phyloP scores from a whole-genome alignment of 2,888 invertebrate genomes.

The Pyrocoelia pectoralis region DNA sequence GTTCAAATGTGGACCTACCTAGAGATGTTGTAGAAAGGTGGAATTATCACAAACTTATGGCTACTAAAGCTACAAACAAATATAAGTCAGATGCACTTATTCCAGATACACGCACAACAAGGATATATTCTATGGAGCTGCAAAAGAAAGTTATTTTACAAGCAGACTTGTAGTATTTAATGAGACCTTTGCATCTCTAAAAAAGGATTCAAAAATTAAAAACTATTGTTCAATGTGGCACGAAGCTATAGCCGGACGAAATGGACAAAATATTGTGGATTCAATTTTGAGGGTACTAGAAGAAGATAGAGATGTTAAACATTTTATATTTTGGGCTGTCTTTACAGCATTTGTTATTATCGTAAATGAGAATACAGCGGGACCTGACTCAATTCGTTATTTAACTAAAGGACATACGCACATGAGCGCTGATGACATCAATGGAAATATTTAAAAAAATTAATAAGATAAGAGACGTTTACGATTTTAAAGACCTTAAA shows the following conservation, averaged over 20 bases:
- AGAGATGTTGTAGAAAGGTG: too few species aligned
- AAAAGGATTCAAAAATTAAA: not conserved
- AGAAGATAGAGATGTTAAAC: too few species aligned
- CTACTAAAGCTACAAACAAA: not conserved
- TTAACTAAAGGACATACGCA: conserved; percentile 2
- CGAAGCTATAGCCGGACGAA: not conserved
- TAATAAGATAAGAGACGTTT: not conserved
- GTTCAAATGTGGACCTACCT: not conserved
- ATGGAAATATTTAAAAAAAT: conserved; percentile 1
- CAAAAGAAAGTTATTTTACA: not conserved
- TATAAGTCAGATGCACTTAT: not conserved
- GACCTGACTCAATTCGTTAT: not conserved
- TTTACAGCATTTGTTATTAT: not conserved
- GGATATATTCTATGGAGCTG: not conserved
- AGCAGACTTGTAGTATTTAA: not conserved
- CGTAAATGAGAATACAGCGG: not conserved
- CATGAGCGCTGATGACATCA: not conserved
- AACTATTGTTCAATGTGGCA: not conserved
- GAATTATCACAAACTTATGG: conserved; percentile 7
- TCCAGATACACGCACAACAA: not conserved
- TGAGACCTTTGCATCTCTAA: not conserved
- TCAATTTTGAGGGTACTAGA: not conserved
- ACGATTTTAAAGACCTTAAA: conserved; percentile 3
- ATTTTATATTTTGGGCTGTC: not conserved
- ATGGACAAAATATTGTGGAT: not conserved